Evolutionary conservation across 2,113 vertebrate species (phyloP).

Genomic region (Emydocephalus ijimae): DNA sequence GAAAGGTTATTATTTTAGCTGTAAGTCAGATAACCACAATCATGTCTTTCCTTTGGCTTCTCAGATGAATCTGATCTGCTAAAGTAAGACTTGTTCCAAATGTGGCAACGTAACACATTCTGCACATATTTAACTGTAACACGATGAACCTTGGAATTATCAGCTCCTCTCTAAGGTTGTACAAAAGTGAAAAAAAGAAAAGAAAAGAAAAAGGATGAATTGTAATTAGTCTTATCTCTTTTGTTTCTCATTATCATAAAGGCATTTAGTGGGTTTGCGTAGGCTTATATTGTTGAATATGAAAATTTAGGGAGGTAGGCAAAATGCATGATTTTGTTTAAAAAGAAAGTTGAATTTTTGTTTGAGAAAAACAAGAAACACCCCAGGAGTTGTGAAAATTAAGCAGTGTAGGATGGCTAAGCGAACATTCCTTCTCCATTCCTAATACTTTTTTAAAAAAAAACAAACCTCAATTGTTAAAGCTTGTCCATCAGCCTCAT

Average conservation of each 20-base stretch:
- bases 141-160: slow-evolving; percentile 44
- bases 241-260: slow-evolving; percentile 63
- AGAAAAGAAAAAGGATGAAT: slow-evolving; percentile 40
- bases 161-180: slow-evolving; percentile 46
- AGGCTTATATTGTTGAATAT: slow-evolving; percentile 35
- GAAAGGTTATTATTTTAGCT: background rate
- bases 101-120: background rate
- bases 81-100: background rate
- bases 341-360: slow-evolving; percentile 20
- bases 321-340: slow-evolving; percentile 30
- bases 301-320: background rate
- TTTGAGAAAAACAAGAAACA: slow-evolving; percentile 4
- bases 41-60: background rate
- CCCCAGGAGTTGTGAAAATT: slow-evolving; percentile 29
- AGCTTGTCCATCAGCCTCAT: background rate
- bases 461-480: slow-evolving; percentile 21
- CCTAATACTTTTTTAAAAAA: background rate
- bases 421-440: slow-evolving; percentile 16
- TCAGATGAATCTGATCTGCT: background rate
- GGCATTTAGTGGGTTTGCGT: slow-evolving; percentile 52
- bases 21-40: background rate
- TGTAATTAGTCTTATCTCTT: slow-evolving; percentile 51
- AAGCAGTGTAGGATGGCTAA: slow-evolving; percentile 18
- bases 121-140: slow-evolving; percentile 40
- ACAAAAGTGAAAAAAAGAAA: slow-evolving; percentile 40